Evolutionary conservation across 2,888 invertebrate species (phyloP), one percentile per base, ranked within the genome.

Genomic region (Noctua pronuba): DNA sequence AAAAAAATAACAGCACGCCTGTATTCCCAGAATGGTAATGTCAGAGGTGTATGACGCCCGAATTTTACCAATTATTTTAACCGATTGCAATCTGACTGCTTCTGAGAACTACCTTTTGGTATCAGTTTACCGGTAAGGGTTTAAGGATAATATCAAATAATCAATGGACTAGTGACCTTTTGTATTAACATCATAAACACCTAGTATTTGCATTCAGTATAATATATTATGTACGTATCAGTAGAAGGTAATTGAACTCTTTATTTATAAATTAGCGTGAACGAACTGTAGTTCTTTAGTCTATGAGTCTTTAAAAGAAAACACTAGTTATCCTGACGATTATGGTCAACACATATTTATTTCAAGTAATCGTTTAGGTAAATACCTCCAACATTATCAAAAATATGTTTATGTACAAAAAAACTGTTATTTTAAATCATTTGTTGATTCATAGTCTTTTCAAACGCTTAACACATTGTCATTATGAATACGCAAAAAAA

Each of bases 381-480:
- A 13, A 7, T 49, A 52, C 11, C 4, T 55, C 65, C n/a, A 55
- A 13, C n/a, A 13, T 46, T 58, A 75, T 75, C 35, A 58, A 58
- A 72, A 44, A 16, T 35, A 44, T 58, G 5, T 41, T 18, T 70
- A 16, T 10, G 2, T 31, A 44, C 18, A 71, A 44, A 64, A 49
- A 55, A n/a, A n/a, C 10, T 49, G 49, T 49, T 49, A 13, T 55
- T n/a, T 28, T 1, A 49, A 31, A 49, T 49, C 13, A 11, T 28
- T 70, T 18, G 38, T 49, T 74, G 60, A 60, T 38, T 60, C 73
- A 73, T 28, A 41, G 18, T 44, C 18, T 66, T 66, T 44, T 24
- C 10, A 67, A 67, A 16, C 24, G 35, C 21, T 35, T n/a, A 68
- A 13, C 1, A 72, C 21, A 46, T 38, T 35, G 28, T 69, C 72